A percentile compares a stretch with the other conserved stretches of the same genome.
Conservation (phyloP, 2,888 invertebrate species). For the Eristalinus sepulchralis region DNA sequence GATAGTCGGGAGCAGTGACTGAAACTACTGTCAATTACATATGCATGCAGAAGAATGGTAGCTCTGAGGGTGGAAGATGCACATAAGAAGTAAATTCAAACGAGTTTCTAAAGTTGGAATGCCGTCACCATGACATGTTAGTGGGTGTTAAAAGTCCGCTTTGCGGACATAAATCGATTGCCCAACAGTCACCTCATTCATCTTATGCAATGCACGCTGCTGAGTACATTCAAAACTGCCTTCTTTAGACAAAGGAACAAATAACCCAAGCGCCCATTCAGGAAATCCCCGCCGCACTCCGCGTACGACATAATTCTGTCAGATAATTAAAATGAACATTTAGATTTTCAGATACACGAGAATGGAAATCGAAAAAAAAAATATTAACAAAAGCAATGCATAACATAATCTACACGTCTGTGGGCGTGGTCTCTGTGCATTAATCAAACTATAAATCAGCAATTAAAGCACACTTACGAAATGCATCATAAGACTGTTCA, state of each 20-base stretch:
- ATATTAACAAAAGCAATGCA: conserved; percentile 26
- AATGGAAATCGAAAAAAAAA: background rate
- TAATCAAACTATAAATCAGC: conserved; percentile 40
- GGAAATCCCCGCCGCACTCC: background rate
- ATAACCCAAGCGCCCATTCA: background rate
- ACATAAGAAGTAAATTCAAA: background rate
- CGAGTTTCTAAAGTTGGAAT: background rate
- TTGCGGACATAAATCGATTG: background rate
- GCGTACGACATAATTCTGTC: background rate
- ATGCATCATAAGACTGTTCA: conserved; percentile 1
- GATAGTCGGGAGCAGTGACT: background rate
- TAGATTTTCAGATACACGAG: conserved; percentile 31
- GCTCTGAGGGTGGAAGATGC: background rate
- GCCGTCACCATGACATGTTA: background rate
- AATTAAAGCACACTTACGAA: conserved; percentile 45
- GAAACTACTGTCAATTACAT: background rate
- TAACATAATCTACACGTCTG: conserved; percentile 23
- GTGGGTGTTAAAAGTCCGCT: background rate
- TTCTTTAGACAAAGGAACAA: background rate
- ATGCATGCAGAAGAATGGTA: background rate
- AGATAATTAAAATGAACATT: conserved; percentile 36
- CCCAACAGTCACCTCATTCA: background rate
- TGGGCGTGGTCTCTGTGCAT: conserved; percentile 19
- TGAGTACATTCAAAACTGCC: background rate
- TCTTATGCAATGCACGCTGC: background rate